Base-by-base conservation (phyloP, 2,113 vertebrate species). In the Chaetodon trifascialis region DNA sequence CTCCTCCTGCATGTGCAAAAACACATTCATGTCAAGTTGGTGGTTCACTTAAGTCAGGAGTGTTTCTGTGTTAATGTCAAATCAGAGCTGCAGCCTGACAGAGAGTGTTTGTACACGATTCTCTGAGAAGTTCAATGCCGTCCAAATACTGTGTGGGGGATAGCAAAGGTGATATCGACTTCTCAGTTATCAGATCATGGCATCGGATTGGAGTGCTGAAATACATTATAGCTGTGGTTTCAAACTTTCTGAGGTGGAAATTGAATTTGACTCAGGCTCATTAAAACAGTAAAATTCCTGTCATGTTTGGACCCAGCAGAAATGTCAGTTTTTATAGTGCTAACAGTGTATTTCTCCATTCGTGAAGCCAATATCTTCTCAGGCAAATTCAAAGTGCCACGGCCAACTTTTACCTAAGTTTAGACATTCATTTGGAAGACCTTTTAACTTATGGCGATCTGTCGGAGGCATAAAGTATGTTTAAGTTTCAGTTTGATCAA, bases 41-140 rank as follows among this genome's bases (percentile, higher is more conserved):
- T 59, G 84, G 82, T 90, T 88, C 80, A 59, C 88, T 90, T 76
- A 72, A 88, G 79, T 87, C 89, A 89, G 89, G 87, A 86, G 88
- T 87, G 86, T 83, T 88, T 88, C 83, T 83, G 85, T 77, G 83
- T 92, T 91, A 76, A 71, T 85, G 87, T 89, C 88, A 92, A 89
- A 85, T 67, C 54, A 51, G 84, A 85, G 85, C 83, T 25, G 55
- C 76, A 80, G 78, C 76, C 72, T 87, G 92, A 92, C 85, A 64
- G 75, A 82, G 42, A 71, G 72, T 74, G 84, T 86, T 88, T 90
- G 68, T 76, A 34, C 42, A 64, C 71, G 73, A 76, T 21, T 54
- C 47, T 78, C 12, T 16, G 60, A 71, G 73, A 85, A 68, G 74
- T 89, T 83, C 83, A 85, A 79, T 64, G 62, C 38, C 60, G 40